Evolutionary conservation across 2,797 vertebrate species (phyloP), one percentile per base, ranked within the genome.

Genomic region (Synanceia verrucosa): DNA sequence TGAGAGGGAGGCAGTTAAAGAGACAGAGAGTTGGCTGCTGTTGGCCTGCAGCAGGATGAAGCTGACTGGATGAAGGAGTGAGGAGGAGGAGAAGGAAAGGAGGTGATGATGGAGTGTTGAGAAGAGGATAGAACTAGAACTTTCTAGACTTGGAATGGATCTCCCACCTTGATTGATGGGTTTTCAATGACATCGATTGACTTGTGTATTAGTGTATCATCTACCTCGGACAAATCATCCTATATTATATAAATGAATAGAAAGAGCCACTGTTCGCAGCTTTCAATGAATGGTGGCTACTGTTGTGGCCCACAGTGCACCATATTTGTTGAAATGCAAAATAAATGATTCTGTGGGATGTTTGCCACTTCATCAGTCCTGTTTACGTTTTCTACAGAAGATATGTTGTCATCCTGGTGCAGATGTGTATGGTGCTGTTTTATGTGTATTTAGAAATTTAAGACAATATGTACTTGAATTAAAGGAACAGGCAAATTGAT

Each of bases 1-100:
- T 41, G 43, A 79, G 71, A 73, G 44, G 61, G 46, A 72, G 60
- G 28, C 51, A 2, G 64, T 67, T 80, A 73, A 81, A 81, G 61
- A 70, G 67, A 70, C 14, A 60, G 81, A 29, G 65, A 28, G 47
- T 57, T 16, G 52, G 47, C 62, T 74, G 44, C 51, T 73, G 64
- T 69, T 57, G 43, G 37, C 59, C 52, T 16, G 53, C 65, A 63
- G 59, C 36, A 21, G 34, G 63, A 73, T 53, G 82, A 59, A 66
- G 52, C 65, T 69, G 66, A 70, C 64, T 46, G 36, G 62, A 70
- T 34, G 53, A 73, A 36, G 72, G 62, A 57, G 28, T 31, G 31
- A 43, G 26, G 63, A 36, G 41, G 48, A 33, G 24, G 36, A 33
- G 57, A 14, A 50, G 62, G 37, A 73, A 23, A 26, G 9, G 41